Conservation (phyloP, 1,140 invertebrate species). For the Parasteatoda tepidariorum region DNA sequence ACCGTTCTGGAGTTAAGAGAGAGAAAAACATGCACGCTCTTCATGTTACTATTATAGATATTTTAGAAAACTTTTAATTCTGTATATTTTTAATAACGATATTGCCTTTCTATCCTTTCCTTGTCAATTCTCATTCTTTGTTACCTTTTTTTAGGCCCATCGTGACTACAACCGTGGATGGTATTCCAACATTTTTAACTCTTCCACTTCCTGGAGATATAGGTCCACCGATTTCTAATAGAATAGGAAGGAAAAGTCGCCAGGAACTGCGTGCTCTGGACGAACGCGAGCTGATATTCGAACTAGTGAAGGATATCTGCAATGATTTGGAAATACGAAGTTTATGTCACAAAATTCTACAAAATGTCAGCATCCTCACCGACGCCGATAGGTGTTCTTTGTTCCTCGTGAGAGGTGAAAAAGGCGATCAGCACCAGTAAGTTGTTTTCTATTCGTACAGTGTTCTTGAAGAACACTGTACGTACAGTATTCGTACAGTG, state of each 20-base stretch:
- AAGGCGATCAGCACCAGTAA: constrained; percentile 61
- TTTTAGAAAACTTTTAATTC: too few species aligned
- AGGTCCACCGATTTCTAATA: constrained; percentile 63
- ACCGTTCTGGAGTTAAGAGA: too few species aligned
- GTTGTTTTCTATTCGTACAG: not conserved
- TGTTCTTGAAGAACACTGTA: constrained; percentile 62
- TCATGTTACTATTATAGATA: too few species aligned
- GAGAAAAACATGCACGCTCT: too few species aligned
- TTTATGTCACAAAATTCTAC: constrained; percentile 94
- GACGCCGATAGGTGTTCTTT: constrained; percentile 93
- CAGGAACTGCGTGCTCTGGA: constrained; percentile 88
- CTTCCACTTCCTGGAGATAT: constrained; percentile 64
- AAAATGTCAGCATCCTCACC: constrained; percentile 91
- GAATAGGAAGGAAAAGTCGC: constrained; percentile 77
- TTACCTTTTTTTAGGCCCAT: constrained; percentile 80
- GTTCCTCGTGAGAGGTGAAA: constrained; percentile 85
- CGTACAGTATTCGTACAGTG: constrained; percentile 50
- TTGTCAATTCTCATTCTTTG: too few species aligned
- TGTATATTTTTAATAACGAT: too few species aligned
- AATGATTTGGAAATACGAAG: constrained; percentile 94
- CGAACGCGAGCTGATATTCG: constrained; percentile 95
- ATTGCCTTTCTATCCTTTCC: too few species aligned
- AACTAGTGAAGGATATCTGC: constrained; percentile 96
- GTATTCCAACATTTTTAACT: constrained; percentile 86
- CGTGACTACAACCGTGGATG: constrained; percentile 87